Conservation (phyloP, 1,140 invertebrate species). For the Vanessa atalanta region DNA sequence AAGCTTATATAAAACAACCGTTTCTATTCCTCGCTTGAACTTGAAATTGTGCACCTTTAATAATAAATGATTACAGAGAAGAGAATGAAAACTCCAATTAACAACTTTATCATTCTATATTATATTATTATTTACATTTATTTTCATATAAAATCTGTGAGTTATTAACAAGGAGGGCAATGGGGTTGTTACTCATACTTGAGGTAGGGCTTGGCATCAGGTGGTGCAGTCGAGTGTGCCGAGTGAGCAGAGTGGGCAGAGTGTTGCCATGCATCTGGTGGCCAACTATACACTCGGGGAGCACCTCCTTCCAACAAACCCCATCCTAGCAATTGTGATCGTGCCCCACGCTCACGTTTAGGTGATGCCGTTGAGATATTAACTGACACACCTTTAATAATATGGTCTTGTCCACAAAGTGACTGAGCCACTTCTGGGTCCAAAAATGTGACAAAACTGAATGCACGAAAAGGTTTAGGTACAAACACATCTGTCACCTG, state of each 20-base stretch:
- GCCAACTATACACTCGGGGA: conserved; percentile 65
- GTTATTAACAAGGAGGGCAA: conserved; percentile 64
- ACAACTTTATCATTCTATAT: conserved; percentile 72
- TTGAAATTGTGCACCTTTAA: neutral
- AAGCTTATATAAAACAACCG: no score
- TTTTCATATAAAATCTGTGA: conserved; percentile 75
- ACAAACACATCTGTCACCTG: conserved; percentile 98
- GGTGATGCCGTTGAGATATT: conserved; percentile 97
- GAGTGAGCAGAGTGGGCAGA: conserved; percentile 35
- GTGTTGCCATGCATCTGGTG: conserved; percentile 60
- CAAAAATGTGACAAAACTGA: conserved; percentile 97
- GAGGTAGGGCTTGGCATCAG: conserved; percentile 71
- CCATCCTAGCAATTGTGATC: conserved; percentile 62
- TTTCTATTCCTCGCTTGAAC: no score
- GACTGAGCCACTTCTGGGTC: conserved; percentile 96
- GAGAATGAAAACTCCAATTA: conserved; percentile 25
- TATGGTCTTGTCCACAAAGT: conserved; percentile 97
- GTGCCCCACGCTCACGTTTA: conserved; percentile 82
- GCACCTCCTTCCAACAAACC: conserved; percentile 56
- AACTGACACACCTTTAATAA: conserved; percentile 96
- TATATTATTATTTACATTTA: conserved; percentile 75
- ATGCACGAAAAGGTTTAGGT: conserved; percentile 95
- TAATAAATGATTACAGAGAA: neutral
- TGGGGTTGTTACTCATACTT: conserved; percentile 66
- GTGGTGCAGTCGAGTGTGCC: conserved; percentile 34